Conservation (phyloP, 2,888 invertebrate genomes). For the Drosophila heteroneura region DNA sequence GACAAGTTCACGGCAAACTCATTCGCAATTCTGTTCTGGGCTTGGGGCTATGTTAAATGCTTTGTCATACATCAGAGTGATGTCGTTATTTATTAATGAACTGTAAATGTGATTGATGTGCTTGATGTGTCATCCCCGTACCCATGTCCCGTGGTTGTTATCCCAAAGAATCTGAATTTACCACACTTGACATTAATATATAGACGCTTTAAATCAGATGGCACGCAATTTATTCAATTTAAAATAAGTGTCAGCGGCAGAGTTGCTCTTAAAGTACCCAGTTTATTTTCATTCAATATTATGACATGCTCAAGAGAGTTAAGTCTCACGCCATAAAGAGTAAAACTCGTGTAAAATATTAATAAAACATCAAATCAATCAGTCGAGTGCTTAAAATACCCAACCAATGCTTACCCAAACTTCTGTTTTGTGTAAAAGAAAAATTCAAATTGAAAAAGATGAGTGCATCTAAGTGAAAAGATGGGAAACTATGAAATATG, state of each 20-base stretch:
- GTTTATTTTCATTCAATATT: constrained; percentile 1
- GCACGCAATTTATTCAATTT: constrained; percentile 61
- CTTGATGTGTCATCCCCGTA: constrained; percentile 12
- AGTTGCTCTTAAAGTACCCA: not conserved
- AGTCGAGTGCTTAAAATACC: not conserved
- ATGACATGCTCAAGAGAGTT: constrained; percentile 5
- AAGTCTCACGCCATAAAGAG: not conserved
- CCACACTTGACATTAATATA: constrained; percentile 61
- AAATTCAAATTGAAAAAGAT: constrained; percentile 34
- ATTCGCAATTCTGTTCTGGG: not conserved
- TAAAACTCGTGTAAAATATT: not conserved
- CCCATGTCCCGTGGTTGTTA: constrained; percentile 2
- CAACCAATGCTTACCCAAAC: not conserved
- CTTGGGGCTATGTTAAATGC: constrained; percentile 61
- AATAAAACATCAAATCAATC: not conserved
- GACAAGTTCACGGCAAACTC: constrained; percentile 30
- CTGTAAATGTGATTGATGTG: constrained; percentile 78
- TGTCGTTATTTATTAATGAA: constrained; percentile 73
- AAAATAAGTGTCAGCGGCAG: not conserved
- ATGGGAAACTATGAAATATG: constrained; percentile 18
- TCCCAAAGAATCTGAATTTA: constrained; percentile 31
- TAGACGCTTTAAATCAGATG: constrained; percentile 61
- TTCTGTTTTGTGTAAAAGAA: constrained; percentile 15
- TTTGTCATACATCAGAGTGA: constrained; percentile 74
- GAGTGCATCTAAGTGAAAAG: constrained; percentile 25